Base-by-base conservation (phyloP, 2,113 vertebrate species). In the Ophthalmolycus amberensis region DNA sequence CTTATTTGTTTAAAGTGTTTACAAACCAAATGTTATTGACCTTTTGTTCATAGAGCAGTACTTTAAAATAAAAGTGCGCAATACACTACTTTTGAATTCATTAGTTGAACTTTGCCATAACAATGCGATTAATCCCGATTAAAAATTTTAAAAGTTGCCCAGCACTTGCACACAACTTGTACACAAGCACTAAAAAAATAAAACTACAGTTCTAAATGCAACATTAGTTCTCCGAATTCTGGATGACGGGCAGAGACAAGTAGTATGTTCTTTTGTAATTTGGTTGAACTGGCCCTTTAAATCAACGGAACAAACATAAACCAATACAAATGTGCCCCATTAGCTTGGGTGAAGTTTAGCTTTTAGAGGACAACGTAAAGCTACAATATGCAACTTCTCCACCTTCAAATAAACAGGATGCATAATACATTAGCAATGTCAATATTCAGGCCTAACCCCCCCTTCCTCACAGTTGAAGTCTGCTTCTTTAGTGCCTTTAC, bases 371-470 rank as follows among this genome's bases (percentile, higher is more conserved):
- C 9, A 59, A 58, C 34, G 32, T 14, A 72, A 82, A 86, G 75
- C 60, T 69, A 71, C 27, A 77, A 68, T 80, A 77, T 80, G 75
- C 82, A 80, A 73, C 72, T 27, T 77, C 34, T 74, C 74, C 73
- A 81, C 77, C 62, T 60, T 83, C 62, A 74, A 75, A 77, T 68
- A 64, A 74, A 64, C 46, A 34, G 40, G 34, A 65, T 63, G 64
- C 66, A 69, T 70, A 54, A 60, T 70, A 52, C 25, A 40, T 38
- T 3, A 56, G 38, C 62, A 48, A 16, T 34, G 56, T 58, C 11
- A 48, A 65, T 32, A 15, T 56, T 58, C 40, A 11, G 9, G 14
- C 40, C 65, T 9, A 8, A 20, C 4, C 4, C 68, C 59, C n/a
- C 37, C 12, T 29, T 2, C 27, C 20, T 34, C 22, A 11, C 9